Percentiles rank a stretch among this genome's conserved stretches.
Evolutionary conservation across 2,113 vertebrate species (phyloP).

Genomic region (Acanthisitta chloris): DNA sequence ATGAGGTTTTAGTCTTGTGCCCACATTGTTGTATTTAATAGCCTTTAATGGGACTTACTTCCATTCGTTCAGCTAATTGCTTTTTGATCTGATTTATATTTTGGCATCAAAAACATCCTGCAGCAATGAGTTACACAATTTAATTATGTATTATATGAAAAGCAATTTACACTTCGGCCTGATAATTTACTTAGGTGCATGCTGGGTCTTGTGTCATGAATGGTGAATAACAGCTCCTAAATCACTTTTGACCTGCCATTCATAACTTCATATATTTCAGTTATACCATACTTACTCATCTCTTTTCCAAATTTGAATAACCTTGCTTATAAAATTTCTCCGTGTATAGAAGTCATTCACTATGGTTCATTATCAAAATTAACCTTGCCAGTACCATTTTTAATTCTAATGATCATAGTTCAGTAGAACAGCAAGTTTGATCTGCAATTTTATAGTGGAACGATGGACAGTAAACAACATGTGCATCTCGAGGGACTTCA

Average conservation of each 20-base stretch:
- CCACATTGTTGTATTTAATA: background rate
- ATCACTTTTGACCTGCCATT: background rate
- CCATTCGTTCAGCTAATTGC: background rate
- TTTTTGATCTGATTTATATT: conserved; percentile 39
- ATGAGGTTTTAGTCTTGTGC: background rate
- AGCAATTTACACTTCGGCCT: conserved; percentile 8
- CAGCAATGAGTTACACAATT: conserved; percentile 34
- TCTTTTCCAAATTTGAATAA: background rate
- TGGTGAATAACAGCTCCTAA: background rate
- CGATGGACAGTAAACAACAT: rapidly evolving
- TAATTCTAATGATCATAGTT: background rate
- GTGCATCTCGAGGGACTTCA: background rate
- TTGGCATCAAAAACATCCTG: conserved; percentile 35
- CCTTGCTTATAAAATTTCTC: background rate
- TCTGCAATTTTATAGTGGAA: background rate
- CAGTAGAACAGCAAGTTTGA: background rate
- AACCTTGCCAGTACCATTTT: background rate
- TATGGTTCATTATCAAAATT: background rate
- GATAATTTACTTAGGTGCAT: background rate
- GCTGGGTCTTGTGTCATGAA: background rate
- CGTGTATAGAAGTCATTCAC: background rate
- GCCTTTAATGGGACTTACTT: conserved; percentile 6
- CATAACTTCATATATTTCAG: conserved; percentile 7
- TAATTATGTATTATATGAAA: conserved; percentile 42
- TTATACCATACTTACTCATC: background rate